These are phyloP conservation scores for Cydia pomonella DNA, from an alignment of 1,140 invertebrate species.

Conservation along the genomic window DNA sequence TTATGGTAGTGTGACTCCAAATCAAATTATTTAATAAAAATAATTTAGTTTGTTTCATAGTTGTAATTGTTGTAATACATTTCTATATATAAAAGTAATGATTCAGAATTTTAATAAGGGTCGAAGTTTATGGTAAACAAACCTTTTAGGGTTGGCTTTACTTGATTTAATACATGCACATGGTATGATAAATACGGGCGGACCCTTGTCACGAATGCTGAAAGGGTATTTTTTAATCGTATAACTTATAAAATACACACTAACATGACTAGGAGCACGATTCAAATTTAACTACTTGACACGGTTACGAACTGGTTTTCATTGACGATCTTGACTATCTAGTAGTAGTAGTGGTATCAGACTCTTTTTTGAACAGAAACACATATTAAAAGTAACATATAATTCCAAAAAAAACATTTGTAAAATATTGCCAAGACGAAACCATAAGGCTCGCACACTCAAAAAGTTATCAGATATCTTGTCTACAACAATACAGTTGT, in stretches of 20 bases:
- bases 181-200: slow-evolving; percentile 25
- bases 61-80: background rate
- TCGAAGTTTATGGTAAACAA: slow-evolving; percentile 25
- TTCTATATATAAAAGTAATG: background rate
- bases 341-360: too few relatives aligned
- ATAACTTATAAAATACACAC: background rate
- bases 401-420: too few relatives aligned
- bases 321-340: too few relatives aligned
- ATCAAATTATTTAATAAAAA: background rate
- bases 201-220: slow-evolving; percentile 22
- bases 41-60: background rate
- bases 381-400: too few relatives aligned
- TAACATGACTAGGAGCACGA: background rate
- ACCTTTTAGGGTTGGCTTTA: slow-evolving; percentile 29
- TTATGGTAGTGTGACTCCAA: too few relatives aligned
- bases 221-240: slow-evolving; percentile 28
- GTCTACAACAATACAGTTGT: too few relatives aligned
- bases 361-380: too few relatives aligned
- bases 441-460: too few relatives aligned
- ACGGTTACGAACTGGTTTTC: too few relatives aligned
- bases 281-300: too few relatives aligned
- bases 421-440: too few relatives aligned
- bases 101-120: slow-evolving; percentile 15
- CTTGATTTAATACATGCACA: slow-evolving; percentile 28
- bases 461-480: too few relatives aligned